Evolutionary conservation across 2,113 vertebrate species (phyloP).

Genomic region (Scalopus aquaticus): DNA sequence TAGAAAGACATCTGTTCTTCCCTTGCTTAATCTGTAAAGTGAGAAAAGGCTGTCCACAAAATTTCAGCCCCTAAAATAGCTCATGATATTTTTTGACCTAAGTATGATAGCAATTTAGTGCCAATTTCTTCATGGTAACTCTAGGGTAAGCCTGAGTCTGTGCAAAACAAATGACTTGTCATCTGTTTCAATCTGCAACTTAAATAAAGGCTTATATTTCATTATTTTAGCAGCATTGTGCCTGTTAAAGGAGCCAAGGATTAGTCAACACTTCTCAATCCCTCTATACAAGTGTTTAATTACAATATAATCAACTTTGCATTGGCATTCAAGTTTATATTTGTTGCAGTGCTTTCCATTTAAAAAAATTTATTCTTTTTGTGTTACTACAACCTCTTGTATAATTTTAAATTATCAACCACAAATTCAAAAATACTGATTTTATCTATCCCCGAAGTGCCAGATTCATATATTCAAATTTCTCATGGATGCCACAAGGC

Average conservation of each 20-base stretch:
- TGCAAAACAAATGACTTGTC: slow-evolving; percentile 11
- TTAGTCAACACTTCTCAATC: not conserved
- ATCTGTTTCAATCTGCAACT: not conserved
- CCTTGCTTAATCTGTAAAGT: not conserved
- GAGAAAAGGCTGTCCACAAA: not conserved
- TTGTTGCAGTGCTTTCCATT: not conserved
- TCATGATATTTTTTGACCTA: not conserved
- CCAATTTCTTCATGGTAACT: not conserved
- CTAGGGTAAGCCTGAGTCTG: not conserved
- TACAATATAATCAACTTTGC: not conserved
- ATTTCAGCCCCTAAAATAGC: not conserved
- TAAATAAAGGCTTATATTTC: not conserved
- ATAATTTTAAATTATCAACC: not conserved
- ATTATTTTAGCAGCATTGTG: not conserved
- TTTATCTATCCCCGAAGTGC: not conserved
- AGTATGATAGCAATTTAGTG: slow-evolving; percentile 16
- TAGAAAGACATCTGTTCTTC: not conserved
- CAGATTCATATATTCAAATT: not conserved
- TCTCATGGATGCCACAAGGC: not conserved
- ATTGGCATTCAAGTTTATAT: not conserved
- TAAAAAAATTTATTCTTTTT: not conserved
- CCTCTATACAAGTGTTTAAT: not conserved
- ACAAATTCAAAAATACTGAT: not conserved
- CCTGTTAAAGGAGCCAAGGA: not conserved
- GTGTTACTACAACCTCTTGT: not conserved